Evolutionary conservation across 2,797 vertebrate species (phyloP), one percentile per base, ranked within the genome.

Genomic region (Meda fulgida): DNA sequence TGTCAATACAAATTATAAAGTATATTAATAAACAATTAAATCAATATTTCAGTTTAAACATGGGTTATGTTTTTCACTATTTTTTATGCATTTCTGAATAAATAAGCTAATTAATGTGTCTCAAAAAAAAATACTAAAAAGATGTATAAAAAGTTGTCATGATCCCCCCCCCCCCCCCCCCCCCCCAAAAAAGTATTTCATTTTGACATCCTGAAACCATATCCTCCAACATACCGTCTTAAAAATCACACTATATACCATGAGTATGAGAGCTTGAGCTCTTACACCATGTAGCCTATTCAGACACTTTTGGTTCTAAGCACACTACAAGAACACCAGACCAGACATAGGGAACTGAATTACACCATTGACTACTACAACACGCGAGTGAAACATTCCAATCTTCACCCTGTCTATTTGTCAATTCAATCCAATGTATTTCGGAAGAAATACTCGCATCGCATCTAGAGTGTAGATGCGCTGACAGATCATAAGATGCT

Each of bases 331-430:
- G 36, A 63, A 60, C 55, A 43, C 75, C 3, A 29, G n/a, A 26
- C 53, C 23, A 75, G 29, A 13, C 29, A 46, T 7, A 43, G 3
- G 13, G 51, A 78, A 71, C 40, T 63, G 4, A 63, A 48, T 79
- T 58, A n/a, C 75, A 78, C 48, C 51, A 46, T 84, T n/a, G 48
- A 43, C 63, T 46, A 60, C 26, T 18, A 60, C 38, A 46, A 65
- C 70, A 53, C 83, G 40, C 65, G 13, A 53, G 34, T 55, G 16
- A 78, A 78, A 69, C 19, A 53, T 69, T 53, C 11, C 63, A 67
- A n/a, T 7, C n/a, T 70, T 65, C 18, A 66, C 16, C 19, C 26
- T 1, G 36, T n/a, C 36, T 29, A 23, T n/a, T 23, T 65, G 16
- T n/a, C 81, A 55, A 26, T 85, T 79, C 21, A 71, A 48, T 13